These are phyloP conservation scores for Nomada fucata DNA, from an alignment of 2,888 invertebrate species.

Conservation along the genomic window DNA sequence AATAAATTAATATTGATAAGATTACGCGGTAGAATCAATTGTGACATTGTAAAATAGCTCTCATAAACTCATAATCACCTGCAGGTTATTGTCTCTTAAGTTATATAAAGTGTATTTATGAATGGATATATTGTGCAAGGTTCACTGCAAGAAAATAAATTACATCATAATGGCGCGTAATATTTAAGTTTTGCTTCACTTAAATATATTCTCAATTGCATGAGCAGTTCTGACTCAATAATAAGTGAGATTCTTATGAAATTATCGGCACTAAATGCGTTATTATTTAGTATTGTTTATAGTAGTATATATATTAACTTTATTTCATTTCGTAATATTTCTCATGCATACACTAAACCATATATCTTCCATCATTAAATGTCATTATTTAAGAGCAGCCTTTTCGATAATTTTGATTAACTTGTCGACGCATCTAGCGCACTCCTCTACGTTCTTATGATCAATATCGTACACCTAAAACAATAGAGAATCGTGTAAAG, in stretches of 20 bases:
- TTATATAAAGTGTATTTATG: background rate
- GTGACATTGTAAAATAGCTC: too few relatives aligned
- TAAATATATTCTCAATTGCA: background rate
- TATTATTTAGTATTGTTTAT: background rate
- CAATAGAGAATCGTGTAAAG: background rate
- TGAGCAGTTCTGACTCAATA: background rate
- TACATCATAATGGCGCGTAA: background rate
- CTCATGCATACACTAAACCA: background rate
- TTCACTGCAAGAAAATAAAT: background rate
- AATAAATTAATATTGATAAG: too few relatives aligned
- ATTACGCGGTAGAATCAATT: background rate
- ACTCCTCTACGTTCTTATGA: conserved; percentile 59
- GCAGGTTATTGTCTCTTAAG: background rate
- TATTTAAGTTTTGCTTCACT: background rate
- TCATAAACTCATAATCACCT: too few relatives aligned
- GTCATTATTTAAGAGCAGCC: conserved; percentile 11
- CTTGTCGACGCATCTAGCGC: conserved; percentile 61
- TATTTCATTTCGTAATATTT: background rate
- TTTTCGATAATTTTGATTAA: conserved; percentile 64
- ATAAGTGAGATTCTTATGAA: background rate
- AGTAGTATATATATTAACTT: background rate
- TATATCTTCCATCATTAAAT: background rate
- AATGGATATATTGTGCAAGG: background rate
- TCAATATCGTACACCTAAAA: conserved; percentile 71
- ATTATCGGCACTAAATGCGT: background rate